Base-by-base conservation (phyloP, 1,140 invertebrate genomes). In the Pogonomyrmex barbatus region DNA sequence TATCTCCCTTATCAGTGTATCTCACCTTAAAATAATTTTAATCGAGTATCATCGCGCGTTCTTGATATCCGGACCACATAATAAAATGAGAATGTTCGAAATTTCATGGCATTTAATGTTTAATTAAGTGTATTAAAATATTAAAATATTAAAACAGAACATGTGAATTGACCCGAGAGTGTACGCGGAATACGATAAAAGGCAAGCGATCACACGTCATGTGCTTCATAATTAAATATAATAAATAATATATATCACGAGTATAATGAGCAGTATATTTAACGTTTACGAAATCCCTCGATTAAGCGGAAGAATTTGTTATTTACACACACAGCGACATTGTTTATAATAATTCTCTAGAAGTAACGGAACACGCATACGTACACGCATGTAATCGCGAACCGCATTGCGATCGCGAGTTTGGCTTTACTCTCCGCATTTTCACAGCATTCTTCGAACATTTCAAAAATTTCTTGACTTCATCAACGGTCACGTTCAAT, bases 41-140 rank as follows among this genome's bases (percentile, higher is more conserved):
- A 68, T 68, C 8, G 10, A 17, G 9, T 42, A 56, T 52, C 65
- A 17, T 42, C 36, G 24, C n/a, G 50, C 14, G 33, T 36, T 14
- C 17, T 45, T 60, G 24, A 2, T 45, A 6, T 47, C 30, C 39
- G 12, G 58, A 42, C 10, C 39, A 14, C 8, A 56, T 68, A 33
- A 12, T 12, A 10, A 30, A 58, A 83, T 60, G 39, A 14, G 10
- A 58, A 58, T 14, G 9, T 30, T 54, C 24, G 50, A 17, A 42
- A 62, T 82, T 73, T 71, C 17, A 39, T 50, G 45, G 17, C 9
- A 33, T 10, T 33, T 54, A 50, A 83, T 83, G 12, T 73, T 83
- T 73, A 81, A 63, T 81, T 56, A 17, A 70, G 10, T 36, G 47
- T n/a, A 56, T 81, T 70, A 81, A 54, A 81, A 70, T n/a, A 56